A percentile compares a stretch with the other conserved stretches of the same genome.
phyloP scores from a whole-genome alignment of 2,888 invertebrate genomes.

The Cordilura impudica region DNA sequence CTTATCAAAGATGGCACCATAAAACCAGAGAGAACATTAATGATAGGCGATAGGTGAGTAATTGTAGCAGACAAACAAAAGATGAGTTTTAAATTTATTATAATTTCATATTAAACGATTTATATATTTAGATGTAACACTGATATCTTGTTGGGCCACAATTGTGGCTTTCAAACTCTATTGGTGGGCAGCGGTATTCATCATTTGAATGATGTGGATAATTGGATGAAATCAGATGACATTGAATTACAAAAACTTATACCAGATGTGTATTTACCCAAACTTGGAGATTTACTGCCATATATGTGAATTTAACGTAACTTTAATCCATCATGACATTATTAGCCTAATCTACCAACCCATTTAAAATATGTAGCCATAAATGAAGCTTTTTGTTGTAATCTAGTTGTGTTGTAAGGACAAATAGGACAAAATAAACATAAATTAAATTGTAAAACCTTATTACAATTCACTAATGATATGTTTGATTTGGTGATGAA shows the following conservation, averaged over 20 bases:
- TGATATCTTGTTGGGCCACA: constrained; percentile 92
- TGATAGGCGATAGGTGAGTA: constrained; percentile 76
- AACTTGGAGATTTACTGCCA: constrained; percentile 85
- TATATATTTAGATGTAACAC: constrained; percentile 90
- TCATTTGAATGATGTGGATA: constrained; percentile 80
- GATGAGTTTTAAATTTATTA: not conserved
- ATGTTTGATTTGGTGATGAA: too few relatives aligned
- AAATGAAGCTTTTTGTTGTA: constrained; percentile 44
- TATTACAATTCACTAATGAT: not conserved
- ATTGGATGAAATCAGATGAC: constrained; percentile 79
- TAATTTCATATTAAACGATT: too few relatives aligned
- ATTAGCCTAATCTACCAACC: not conserved
- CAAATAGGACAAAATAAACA: not conserved
- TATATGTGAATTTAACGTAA: constrained; percentile 73
- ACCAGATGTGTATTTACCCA: constrained; percentile 86
- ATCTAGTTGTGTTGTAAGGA: constrained; percentile 13
- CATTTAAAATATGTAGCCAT: constrained; percentile 20
- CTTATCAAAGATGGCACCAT: constrained; percentile 84
- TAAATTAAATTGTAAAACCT: not conserved
- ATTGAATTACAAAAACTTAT: constrained; percentile 83
- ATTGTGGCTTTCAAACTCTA: constrained; percentile 92
- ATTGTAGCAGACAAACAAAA: not conserved
- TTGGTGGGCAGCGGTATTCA: constrained; percentile 93
- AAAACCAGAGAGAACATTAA: constrained; percentile 85
- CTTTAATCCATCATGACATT: not conserved